Conservation (phyloP, 2,113 vertebrate genomes). For the Pollachius pollachius region DNA sequence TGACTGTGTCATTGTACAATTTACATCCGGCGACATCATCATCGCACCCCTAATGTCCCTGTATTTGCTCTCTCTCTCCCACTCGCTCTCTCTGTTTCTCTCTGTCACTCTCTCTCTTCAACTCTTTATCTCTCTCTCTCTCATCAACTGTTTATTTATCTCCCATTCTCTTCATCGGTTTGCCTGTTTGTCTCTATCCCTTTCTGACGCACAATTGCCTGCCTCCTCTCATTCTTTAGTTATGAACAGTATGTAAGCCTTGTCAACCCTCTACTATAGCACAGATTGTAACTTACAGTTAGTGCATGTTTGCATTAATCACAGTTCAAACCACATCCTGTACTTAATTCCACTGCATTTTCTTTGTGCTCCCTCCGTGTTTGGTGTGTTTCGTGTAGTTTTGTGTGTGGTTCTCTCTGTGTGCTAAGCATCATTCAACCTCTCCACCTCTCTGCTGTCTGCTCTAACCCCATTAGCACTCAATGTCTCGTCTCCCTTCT, state of each 20-base stretch:
- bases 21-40: conserved; percentile 86
- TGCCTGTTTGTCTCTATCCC: background rate
- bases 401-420: no score
- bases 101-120: conserved; percentile 39
- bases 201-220: no score
- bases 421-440: no score
- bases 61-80: conserved; percentile 19
- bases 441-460: conserved; percentile 2
- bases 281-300: no score
- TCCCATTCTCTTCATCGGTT: conserved; percentile 1
- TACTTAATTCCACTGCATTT: background rate
- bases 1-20: conserved; percentile 89
- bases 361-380: background rate
- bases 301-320: no score
- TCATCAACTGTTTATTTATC: background rate
- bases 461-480: conserved; percentile 8
- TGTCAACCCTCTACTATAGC: no score
- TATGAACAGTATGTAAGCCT: no score
- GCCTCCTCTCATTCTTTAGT: no score
- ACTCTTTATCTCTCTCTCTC: conserved; percentile 47
- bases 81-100: conserved; percentile 9
- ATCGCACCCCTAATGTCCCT: conserved; percentile 82
- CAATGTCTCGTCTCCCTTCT: conserved; percentile 65
- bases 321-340: no score
- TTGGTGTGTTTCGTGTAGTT: no score